Conservation (phyloP, 2,797 vertebrate genomes). For the Valencia hispanica region DNA sequence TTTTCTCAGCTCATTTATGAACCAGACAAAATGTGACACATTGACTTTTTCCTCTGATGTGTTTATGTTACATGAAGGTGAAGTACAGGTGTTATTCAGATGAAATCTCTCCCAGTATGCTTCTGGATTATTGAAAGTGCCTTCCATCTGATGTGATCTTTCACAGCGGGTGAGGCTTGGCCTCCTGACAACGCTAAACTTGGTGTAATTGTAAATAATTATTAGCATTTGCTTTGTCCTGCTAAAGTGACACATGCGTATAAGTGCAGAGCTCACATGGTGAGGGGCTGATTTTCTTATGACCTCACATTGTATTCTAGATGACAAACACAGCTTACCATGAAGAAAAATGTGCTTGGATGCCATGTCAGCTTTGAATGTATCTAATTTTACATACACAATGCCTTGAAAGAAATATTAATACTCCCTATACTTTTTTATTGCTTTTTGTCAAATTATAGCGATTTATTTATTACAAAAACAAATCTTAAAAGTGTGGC, state of each 20-base stretch:
- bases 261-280: constrained; percentile 5
- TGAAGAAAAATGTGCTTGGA: constrained; percentile 7
- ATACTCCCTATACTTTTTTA: background rate
- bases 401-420: background rate
- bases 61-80: constrained; percentile 62
- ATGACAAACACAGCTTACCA: constrained; percentile 12
- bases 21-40: constrained; percentile 47
- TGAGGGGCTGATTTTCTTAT: background rate
- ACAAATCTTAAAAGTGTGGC: background rate
- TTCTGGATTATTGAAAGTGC: constrained; percentile 30
- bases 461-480: background rate
- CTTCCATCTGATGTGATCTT: constrained; percentile 44
- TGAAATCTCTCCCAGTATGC: constrained; percentile 59
- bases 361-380: background rate
- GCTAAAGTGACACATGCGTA: constrained; percentile 1
- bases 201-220: constrained; percentile 39
- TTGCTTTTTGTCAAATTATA: background rate
- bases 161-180: constrained; percentile 38
- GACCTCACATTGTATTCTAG: background rate
- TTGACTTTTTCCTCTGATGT: constrained; percentile 52
- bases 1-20: constrained; percentile 47
- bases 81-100: constrained; percentile 62
- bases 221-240: constrained; percentile 41
- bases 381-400: background rate
- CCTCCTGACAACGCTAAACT: background rate